Conservation (phyloP, 2,797 vertebrate species). For the Poeciliopsis turneri region DNA sequence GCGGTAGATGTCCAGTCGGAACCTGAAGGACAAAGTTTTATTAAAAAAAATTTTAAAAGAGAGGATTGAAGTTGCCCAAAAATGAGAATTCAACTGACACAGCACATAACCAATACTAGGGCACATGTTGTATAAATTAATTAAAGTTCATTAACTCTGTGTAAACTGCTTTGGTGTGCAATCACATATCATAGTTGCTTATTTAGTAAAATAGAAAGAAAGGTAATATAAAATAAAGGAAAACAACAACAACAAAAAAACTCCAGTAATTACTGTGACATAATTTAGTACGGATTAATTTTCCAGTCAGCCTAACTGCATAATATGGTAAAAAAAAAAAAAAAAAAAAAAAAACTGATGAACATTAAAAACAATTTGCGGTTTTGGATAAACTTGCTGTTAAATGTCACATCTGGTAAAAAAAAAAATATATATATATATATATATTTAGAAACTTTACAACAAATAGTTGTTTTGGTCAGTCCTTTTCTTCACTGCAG, state of each 20-base stretch:
- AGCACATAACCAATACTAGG: background rate
- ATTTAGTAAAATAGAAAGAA: background rate
- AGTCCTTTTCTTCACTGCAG: background rate
- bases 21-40: slow-evolving; percentile 74
- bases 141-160: background rate
- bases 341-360: background rate
- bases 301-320: background rate
- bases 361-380: background rate
- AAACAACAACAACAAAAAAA: background rate
- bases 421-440: too few relatives aligned
- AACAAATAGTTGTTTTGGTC: background rate
- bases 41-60: background rate
- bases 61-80: background rate
- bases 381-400: background rate
- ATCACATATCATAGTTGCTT: background rate
- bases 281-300: background rate
- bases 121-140: background rate
- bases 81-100: background rate
- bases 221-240: background rate
- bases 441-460: background rate
- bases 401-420: background rate
- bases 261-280: background rate
- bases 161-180: background rate
- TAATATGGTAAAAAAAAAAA: background rate
- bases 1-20: slow-evolving; percentile 97